These are phyloP conservation scores for Onthophagus taurus DNA, from an alignment of 1,140 invertebrate genomes.

Conservation along the genomic window DNA sequence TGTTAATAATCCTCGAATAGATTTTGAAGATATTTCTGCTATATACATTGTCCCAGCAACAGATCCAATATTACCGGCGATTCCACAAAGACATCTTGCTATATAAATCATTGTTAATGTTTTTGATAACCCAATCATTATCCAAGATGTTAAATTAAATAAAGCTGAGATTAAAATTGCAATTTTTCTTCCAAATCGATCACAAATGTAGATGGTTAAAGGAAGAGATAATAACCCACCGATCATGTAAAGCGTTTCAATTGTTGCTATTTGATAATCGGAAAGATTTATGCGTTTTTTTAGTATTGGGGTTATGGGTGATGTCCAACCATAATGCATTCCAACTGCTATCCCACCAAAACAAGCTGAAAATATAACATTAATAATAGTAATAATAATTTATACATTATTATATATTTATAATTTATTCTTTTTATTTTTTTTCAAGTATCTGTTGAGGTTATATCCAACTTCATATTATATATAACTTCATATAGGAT, in stretches of 20 bases:
- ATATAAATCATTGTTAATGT: too few species aligned
- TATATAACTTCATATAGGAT: too few species aligned
- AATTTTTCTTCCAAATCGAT: constrained; percentile 53
- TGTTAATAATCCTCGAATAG: constrained; percentile 29
- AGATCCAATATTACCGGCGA: too few species aligned
- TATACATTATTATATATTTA: too few species aligned
- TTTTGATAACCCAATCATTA: constrained; percentile 43
- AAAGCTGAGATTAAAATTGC: constrained; percentile 46
- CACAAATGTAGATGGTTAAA: constrained; percentile 42
- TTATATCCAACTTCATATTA: too few species aligned
- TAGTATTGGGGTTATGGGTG: constrained; percentile 46
- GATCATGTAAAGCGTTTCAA: constrained; percentile 53
- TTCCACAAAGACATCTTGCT: too few species aligned
- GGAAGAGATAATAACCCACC: constrained; percentile 51
- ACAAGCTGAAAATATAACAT: constrained; percentile 25
- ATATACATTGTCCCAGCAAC: too few species aligned
- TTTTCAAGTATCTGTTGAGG: too few species aligned
- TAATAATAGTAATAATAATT: too few species aligned
- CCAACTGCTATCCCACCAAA: constrained; percentile 27
- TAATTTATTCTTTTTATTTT: too few species aligned
- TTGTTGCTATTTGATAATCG: constrained; percentile 43
- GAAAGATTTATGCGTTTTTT: constrained; percentile 24
- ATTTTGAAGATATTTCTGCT: too few species aligned
- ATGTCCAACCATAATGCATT: constrained; percentile 46
- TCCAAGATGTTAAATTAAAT: constrained; percentile 53